Evolutionary conservation across 2,113 vertebrate genomes (phyloP).

Genomic region (Eurystomus gularis): DNA sequence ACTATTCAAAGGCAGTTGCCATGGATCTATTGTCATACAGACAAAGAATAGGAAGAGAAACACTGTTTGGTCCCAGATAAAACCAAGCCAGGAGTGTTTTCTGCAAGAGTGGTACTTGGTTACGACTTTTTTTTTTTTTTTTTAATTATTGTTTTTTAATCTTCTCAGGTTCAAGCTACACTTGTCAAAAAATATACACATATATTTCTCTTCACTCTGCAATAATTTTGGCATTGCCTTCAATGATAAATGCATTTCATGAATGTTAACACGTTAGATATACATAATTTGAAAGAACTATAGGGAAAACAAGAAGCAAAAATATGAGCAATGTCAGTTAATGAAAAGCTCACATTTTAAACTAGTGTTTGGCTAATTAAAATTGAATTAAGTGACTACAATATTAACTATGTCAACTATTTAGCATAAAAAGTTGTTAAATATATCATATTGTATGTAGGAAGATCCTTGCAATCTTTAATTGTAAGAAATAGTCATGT

Average conservation of each 20-base stretch:
- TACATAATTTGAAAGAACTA: slow-evolving; percentile 61
- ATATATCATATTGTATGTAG: slow-evolving; percentile 72
- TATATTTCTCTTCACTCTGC: not conserved
- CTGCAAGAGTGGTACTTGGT: not conserved
- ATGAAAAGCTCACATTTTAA: slow-evolving; percentile 70
- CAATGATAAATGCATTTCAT: slow-evolving; percentile 25
- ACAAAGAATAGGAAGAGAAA: not conserved
- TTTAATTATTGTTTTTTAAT: not conserved
- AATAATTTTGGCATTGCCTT: slow-evolving; percentile 20
- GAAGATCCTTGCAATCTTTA: slow-evolving; percentile 75
- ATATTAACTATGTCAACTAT: slow-evolving; percentile 74
- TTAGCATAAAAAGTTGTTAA: slow-evolving; percentile 77
- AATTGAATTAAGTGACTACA: slow-evolving; percentile 77
- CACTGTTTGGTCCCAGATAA: not conserved
- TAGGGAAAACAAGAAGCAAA: slow-evolving; percentile 52
- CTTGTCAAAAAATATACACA: not conserved
- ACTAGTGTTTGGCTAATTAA: slow-evolving; percentile 79
- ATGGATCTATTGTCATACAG: not conserved
- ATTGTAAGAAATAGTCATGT: slow-evolving; percentile 75
- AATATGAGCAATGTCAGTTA: slow-evolving; percentile 65
- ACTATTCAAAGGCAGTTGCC: not conserved
- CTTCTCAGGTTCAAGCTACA: not conserved
- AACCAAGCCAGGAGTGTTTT: not conserved
- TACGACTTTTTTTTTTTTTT: not conserved
- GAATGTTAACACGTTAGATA: slow-evolving; percentile 18